phyloP scores from a whole-genome alignment of 1,140 invertebrate genomes.

The Aphidius ervi region DNA sequence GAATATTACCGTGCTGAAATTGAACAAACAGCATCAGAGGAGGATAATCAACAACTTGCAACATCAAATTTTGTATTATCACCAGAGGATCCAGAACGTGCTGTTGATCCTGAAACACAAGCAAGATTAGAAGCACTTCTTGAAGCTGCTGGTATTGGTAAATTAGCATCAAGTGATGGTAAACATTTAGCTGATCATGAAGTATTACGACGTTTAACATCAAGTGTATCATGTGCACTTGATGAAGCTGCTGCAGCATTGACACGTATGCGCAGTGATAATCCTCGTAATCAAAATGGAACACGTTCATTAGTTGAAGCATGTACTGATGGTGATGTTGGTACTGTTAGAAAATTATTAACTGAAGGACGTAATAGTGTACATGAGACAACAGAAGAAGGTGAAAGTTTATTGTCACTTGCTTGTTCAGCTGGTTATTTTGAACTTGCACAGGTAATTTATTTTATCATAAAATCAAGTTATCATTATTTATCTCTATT shows the following conservation, averaged over 20 bases:
- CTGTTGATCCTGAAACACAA: constrained; percentile 87
- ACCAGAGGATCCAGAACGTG: constrained; percentile 68
- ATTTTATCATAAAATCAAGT: not conserved
- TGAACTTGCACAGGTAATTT: constrained; percentile 79
- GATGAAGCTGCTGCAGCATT: constrained; percentile 94
- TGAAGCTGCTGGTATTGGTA: constrained; percentile 76
- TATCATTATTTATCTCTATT: too few relatives aligned
- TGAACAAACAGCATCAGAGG: constrained; percentile 60
- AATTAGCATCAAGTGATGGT: constrained; percentile 72
- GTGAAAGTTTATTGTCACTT: constrained; percentile 85
- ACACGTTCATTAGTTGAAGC: constrained; percentile 77
- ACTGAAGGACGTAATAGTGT: constrained; percentile 88
- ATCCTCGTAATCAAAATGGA: constrained; percentile 55
- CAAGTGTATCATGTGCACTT: constrained; percentile 86
- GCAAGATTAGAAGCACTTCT: constrained; percentile 81
- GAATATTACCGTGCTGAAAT: constrained; percentile 62
- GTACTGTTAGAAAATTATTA: constrained; percentile 80
- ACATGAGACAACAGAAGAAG: constrained; percentile 90
- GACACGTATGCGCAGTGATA: constrained; percentile 89
- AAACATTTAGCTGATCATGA: constrained; percentile 77
- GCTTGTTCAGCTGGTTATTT: constrained; percentile 92
- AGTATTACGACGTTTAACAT: constrained; percentile 77
- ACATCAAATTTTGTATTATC: constrained; percentile 75
- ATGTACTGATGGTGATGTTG: constrained; percentile 88
- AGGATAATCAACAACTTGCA: constrained; percentile 66